phyloP scores from a whole-genome alignment of 2,888 invertebrate species.

The Patella pellucida region DNA sequence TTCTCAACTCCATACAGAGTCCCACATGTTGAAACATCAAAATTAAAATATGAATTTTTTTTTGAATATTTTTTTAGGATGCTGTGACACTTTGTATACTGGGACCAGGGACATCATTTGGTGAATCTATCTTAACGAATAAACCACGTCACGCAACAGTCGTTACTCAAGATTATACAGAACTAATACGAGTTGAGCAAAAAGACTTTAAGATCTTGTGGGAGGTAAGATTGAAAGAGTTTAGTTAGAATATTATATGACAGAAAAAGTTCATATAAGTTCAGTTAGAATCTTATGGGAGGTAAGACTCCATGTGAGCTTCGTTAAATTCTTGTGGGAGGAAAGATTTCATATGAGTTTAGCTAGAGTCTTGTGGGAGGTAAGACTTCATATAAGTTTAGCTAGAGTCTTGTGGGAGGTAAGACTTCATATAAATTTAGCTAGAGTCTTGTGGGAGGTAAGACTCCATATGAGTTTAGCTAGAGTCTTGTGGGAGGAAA shows the following conservation, averaged over 20 bases:
- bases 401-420: no score
- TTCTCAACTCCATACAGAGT: not conserved
- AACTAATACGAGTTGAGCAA: slow-evolving; percentile 82
- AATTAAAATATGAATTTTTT: not conserved
- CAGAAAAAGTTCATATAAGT: not conserved
- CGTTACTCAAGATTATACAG: slow-evolving; percentile 80
- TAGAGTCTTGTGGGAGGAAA: no score
- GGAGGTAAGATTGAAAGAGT: slow-evolving; percentile 5
- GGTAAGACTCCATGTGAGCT: no score
- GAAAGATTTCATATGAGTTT: no score
- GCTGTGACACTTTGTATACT: slow-evolving; percentile 79
- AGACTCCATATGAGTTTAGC: no score
- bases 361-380: no score
- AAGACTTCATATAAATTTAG: no score
- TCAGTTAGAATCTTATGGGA: no score
- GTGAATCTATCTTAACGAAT: slow-evolving; percentile 82
- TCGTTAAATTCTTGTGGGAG: no score
- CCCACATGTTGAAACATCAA: not conserved
- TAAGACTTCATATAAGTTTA: no score
- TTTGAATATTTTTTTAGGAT: slow-evolving; percentile 73
- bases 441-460: no score
- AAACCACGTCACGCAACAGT: slow-evolving; percentile 81
- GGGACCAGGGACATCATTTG: slow-evolving; percentile 83
- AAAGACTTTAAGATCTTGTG: slow-evolving; percentile 83
- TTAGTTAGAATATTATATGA: not conserved